Evolutionary conservation across 2,113 vertebrate species (phyloP).

Genomic region (Orientallactaga bullata): DNA sequence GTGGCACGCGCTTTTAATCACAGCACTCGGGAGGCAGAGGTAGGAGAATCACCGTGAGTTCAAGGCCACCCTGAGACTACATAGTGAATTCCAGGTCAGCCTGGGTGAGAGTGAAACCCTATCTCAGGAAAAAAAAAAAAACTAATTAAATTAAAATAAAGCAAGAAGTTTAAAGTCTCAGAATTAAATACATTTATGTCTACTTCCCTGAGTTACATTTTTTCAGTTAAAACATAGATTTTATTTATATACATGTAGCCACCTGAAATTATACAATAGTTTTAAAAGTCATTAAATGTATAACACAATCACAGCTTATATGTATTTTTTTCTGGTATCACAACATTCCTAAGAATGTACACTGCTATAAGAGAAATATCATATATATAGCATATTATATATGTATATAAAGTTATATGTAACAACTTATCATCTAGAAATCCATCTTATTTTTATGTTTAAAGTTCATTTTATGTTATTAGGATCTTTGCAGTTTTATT

Average conservation of each 20-base stretch:
- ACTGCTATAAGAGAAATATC: background rate
- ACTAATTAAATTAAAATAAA: slow-evolving; percentile 35
- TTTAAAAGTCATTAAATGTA: background rate
- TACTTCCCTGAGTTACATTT: background rate
- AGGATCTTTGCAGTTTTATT: slow-evolving; percentile 2
- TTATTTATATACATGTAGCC: background rate
- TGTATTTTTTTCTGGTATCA: slow-evolving; percentile 21
- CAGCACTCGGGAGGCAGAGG: too few relatives aligned
- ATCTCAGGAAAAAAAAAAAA: background rate
- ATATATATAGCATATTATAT: too few relatives aligned
- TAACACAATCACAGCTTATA: slow-evolving; percentile 5
- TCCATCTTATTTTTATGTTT: background rate
- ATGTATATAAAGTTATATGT: slow-evolving; percentile 27
- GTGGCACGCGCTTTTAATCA: too few relatives aligned
- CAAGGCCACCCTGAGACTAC: too few relatives aligned
- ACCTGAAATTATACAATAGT: too few relatives aligned
- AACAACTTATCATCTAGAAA: background rate
- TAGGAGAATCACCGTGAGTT: too few relatives aligned
- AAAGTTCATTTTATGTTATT: slow-evolving; percentile 18
- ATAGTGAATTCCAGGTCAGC: too few relatives aligned
- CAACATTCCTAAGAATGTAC: slow-evolving; percentile 26
- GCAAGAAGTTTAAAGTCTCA: background rate
- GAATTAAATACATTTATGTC: background rate
- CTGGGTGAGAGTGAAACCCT: too few relatives aligned
- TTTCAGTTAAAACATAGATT: slow-evolving; percentile 23